Conservation (phyloP, 2,888 invertebrate genomes). For the Oligia strigilis region DNA sequence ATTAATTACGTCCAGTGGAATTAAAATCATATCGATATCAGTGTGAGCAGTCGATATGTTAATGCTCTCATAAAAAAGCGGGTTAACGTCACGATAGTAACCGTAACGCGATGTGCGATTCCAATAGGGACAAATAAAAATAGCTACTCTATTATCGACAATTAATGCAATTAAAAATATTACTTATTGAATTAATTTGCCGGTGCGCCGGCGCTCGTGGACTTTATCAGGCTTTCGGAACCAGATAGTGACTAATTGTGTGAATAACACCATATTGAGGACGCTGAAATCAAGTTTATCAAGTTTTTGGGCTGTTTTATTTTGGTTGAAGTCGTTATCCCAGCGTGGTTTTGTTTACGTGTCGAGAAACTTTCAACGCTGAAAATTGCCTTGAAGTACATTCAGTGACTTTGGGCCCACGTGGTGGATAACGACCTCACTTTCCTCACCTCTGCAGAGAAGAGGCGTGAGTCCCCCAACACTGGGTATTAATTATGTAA, state of each 20-base stretch:
- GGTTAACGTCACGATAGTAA: constrained; percentile 11
- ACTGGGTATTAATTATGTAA: too few relatives aligned
- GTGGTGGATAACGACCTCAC: not conserved
- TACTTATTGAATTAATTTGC: constrained; percentile 50
- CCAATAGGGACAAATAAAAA: constrained; percentile 22
- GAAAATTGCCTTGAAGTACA: constrained; percentile 30
- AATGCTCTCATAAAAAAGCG: constrained; percentile 26
- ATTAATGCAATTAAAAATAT: constrained; percentile 41
- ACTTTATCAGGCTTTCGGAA: constrained; percentile 45
- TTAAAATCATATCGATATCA: not conserved
- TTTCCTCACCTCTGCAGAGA: not conserved
- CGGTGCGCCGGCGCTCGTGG: constrained; percentile 44
- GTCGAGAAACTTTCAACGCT: constrained; percentile 27
- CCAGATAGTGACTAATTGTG: constrained; percentile 66
- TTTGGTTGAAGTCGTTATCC: constrained; percentile 50
- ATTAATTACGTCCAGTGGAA: constrained; percentile 9
- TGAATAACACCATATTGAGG: constrained; percentile 67
- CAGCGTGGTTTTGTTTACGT: constrained; percentile 64
- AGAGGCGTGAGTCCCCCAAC: not conserved
- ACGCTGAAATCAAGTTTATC: constrained; percentile 69
- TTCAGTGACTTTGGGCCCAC: not conserved
- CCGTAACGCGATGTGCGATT: constrained; percentile 2
- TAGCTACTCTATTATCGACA: constrained; percentile 15
- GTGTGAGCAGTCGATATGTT: not conserved
- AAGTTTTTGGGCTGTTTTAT: constrained; percentile 62